Base-by-base conservation (phyloP, 2,113 vertebrate species). In the Caloenas nicobarica region DNA sequence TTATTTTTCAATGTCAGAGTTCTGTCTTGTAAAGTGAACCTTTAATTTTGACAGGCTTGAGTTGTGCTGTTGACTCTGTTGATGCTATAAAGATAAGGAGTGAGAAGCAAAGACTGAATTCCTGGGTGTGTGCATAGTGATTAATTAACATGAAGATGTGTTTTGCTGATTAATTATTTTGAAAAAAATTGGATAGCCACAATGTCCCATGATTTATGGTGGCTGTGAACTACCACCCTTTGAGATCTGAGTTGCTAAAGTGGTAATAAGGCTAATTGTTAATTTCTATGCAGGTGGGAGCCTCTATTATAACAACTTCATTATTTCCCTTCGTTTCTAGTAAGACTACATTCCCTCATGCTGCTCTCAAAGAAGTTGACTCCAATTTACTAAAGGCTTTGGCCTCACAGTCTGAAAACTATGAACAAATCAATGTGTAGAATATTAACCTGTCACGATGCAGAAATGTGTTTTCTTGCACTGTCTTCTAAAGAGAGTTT, bases 361-460 rank as follows among this genome's bases (percentile, higher is more conserved):
- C 5, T 33, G 44, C 31, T 80, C 31, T 72, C 48, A 54, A 4
- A 92, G 36, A 91, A 81, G 53, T 16, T 84, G 64, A 90, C 65
- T 88, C 38, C 16, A 60, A 53, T 94, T 88, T 86, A 57, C 68
- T 64, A 94, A 61, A 84, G 65, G 48, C 15, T 96, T 95, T 93
- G 88, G 9, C 77, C 84, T 81, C 65, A 83, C 16, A 81, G 10
- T 34, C 77, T 65, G 91, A 95, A 90, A 95, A 36, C 42, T 71
- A 80, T 57, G 86, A 91, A 91, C 83, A 93, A 95, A 96, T 95
- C 96, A 93, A 92, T 61, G 91, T 53, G 22, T 38, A 60, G 93
- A 93, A 93, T 97, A 89, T 95, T 91, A 97, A 95, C 89, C 93
- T 95, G 93, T 92, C 96, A 96, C 57, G 71, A 79, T 53, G 65